Base-by-base conservation (phyloP, 2,113 vertebrate genomes). In the Hemiprocne comata region DNA sequence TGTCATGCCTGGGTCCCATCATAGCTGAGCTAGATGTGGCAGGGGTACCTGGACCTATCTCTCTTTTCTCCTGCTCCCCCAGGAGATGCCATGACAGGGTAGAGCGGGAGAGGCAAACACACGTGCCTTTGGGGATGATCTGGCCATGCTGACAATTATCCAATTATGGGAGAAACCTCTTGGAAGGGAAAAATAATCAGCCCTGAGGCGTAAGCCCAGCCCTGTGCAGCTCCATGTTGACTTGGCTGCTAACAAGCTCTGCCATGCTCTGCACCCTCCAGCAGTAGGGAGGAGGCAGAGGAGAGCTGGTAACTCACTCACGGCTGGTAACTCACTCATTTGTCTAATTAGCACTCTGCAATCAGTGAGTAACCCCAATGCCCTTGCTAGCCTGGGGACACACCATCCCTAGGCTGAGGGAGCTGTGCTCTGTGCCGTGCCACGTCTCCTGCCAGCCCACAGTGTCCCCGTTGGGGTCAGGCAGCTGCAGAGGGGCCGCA, bases 271-370 rank as follows among this genome's bases (percentile, higher is more conserved):
- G 53, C 7, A 17, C 87, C 93, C 93, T 87, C 34, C 79, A 62
- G 95, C 90, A 87, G 85, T 14, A 64, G 38, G 70, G 60, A 96
- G 90, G 89, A 95, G 69, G 76, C 0, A 10, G 66, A 88, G 74
- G 40, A 92, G 46, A 29, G 46, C 80, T 79, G 46, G 58, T 83
- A 92, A 42, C 40, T 42, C 40, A 42, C 40, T 42, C 40, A 42
- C 12, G 40, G 40, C 40, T 42, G 40, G 10, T 42, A 42, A 74
- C 71, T 93, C 80, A 36, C 78, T 91, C 29, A 6, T 91, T 75
- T 76, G 93, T 66, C 85, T 94, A 96, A 97, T 97, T 94, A 95
- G 84, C 6, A 17, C 89, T 95, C 57, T 67, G 90, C 87, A 95
- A 85, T 87, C 85, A 84, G 50, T 4, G 13, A 94, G 67, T 71